Percentiles rank a stretch among this genome's conserved stretches.
Conservation (phyloP, 2,113 vertebrate species). For the Phylloscopus whistleri region DNA sequence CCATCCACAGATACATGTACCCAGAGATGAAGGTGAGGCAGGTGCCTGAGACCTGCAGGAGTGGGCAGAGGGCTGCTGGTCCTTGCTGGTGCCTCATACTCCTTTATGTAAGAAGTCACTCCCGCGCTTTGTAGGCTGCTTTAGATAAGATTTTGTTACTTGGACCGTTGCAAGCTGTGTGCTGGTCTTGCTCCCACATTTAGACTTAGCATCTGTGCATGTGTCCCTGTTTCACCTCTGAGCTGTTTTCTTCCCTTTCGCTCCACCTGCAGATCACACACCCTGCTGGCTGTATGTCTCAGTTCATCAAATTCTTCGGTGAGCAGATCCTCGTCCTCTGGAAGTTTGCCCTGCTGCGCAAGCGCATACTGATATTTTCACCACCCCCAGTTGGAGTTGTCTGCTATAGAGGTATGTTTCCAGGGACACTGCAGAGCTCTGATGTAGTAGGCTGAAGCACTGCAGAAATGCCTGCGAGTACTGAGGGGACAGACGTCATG, state of each 20-base stretch:
- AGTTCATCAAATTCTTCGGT: constrained; percentile 98
- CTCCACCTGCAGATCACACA: constrained; percentile 89
- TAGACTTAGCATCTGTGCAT: constrained; percentile 29
- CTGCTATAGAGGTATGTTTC: constrained; percentile 91
- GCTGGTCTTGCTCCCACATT: constrained; percentile 37
- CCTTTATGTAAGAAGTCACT: neutral
- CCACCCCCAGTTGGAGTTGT: constrained; percentile 95
- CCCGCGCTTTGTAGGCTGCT: neutral
- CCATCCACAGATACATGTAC: constrained; percentile 94
- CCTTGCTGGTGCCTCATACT: neutral
- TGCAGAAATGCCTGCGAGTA: neutral
- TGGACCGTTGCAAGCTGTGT: neutral
- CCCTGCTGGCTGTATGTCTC: constrained; percentile 98
- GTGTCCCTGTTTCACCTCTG: constrained; percentile 1
- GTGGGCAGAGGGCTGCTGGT: neutral
- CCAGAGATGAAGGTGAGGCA: constrained; percentile 95
- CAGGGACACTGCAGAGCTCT: constrained; percentile 26
- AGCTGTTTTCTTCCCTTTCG: neutral
- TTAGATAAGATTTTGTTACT: neutral
- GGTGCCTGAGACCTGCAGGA: neutral
- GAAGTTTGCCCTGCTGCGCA: constrained; percentile 95
- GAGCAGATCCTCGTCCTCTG: constrained; percentile 97
- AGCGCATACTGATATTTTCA: constrained; percentile 96
- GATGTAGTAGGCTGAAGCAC: neutral
- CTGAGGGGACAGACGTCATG: neutral